These are phyloP conservation scores for Ophion costatus DNA, from an alignment of 2,888 invertebrate species.

Conservation along the genomic window DNA sequence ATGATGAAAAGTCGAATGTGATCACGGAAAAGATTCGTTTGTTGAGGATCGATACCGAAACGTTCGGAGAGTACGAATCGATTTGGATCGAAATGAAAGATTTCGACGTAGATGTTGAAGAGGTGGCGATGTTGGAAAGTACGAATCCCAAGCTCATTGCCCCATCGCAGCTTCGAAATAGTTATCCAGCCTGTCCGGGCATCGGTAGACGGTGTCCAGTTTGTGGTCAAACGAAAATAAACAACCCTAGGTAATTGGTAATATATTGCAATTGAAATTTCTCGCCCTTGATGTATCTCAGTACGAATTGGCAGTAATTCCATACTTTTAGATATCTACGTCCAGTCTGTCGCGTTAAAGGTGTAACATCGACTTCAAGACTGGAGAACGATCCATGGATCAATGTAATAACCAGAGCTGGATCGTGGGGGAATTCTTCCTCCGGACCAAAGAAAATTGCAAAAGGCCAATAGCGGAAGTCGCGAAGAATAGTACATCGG, in stretches of 20 bases:
- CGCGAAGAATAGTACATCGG: not conserved
- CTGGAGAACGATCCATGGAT: constrained; percentile 68
- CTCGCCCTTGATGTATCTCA: not conserved
- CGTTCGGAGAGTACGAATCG: constrained; percentile 44
- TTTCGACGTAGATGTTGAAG: not conserved
- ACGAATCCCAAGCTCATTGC: not conserved
- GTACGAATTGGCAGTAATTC: not conserved
- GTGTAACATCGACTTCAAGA: constrained; percentile 38
- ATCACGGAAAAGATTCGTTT: not conserved
- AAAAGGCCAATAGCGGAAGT: not conserved
- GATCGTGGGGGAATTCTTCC: constrained; percentile 4
- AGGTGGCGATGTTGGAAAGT: not conserved
- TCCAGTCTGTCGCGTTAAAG: constrained; percentile 64
- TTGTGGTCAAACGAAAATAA: constrained; percentile 52
- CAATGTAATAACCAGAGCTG: constrained; percentile 56
- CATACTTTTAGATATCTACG: constrained; percentile 58
- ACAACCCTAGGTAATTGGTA: constrained; percentile 56
- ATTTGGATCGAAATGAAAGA: constrained; percentile 49
- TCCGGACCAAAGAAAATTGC: not conserved
- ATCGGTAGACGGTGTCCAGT: constrained; percentile 37
- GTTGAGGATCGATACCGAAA: constrained; percentile 56
- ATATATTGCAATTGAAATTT: not conserved
- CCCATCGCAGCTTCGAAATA: constrained; percentile 24
- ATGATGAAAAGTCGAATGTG: not conserved
- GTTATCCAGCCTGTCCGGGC: constrained; percentile 20